Conservation (phyloP, 2,888 invertebrate species). For the Meliscaeva auricollis region DNA sequence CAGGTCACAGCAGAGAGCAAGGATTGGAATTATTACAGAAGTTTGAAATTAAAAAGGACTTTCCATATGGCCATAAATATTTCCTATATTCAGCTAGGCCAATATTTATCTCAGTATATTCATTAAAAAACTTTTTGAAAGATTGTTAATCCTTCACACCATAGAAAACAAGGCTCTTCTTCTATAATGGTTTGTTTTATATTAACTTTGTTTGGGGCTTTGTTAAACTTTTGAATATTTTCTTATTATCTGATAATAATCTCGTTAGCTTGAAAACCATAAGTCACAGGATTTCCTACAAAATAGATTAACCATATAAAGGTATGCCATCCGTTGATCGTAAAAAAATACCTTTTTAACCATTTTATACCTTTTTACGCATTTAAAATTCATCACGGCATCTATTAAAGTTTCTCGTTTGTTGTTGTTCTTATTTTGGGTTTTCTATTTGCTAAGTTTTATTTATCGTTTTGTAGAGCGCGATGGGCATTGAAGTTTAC, state of each 20-base stretch:
- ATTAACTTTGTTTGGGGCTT: conserved; percentile 14
- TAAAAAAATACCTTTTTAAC: conserved; percentile 18
- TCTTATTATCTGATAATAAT: conserved; percentile 23
- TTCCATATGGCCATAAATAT: no score
- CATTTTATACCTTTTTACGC: conserved; percentile 17
- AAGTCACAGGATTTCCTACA: conserved; percentile 16
- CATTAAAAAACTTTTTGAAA: neutral
- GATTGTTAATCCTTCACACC: neutral
- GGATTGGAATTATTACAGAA: no score
- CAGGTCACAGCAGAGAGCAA: no score
- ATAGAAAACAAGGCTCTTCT: neutral
- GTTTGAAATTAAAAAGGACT: no score
- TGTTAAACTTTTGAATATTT: neutral
- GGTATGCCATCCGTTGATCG: neutral
- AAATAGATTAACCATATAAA: conserved; percentile 13
- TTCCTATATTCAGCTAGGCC: no score
- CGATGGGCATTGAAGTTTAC: conserved; percentile 2
- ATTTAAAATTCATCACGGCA: conserved; percentile 37
- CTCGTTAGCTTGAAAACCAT: conserved; percentile 2
- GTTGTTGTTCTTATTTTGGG: neutral
- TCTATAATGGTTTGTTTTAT: neutral
- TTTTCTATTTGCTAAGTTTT: neutral
- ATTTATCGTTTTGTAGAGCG: conserved; percentile 5
- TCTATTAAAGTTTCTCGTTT: conserved; percentile 8
- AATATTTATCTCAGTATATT: no score